Evolutionary conservation across 2,888 invertebrate species (phyloP), one percentile per base, ranked within the genome.

Genomic region (Nematopogon swammerdamellus): DNA sequence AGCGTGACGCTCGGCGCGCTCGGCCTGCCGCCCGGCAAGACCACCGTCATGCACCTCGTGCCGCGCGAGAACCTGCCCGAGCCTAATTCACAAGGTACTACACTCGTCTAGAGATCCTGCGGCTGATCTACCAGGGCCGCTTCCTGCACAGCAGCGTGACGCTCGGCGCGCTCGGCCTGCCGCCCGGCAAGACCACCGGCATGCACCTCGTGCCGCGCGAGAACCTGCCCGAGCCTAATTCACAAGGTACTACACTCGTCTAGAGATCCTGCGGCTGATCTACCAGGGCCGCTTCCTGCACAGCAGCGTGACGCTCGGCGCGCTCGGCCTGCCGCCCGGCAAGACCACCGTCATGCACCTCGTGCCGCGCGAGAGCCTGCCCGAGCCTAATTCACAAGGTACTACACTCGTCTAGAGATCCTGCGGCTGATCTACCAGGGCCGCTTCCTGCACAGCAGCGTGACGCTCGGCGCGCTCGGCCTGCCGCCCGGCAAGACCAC

Each of bases 321-420:
- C 98, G 64, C 87, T 99, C 67, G 96, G 97, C 68, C 87, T 99
- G 77, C 95, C 96, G 58, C 87, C 92, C 63, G 97, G 97, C 62
- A 97, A 96, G 81, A 98, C 97, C 66, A 97, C 97, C 69, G 98
- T 99, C 71, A 99, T 99, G 98, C 99, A 99, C 84, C 89, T 99
- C 67, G 98, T 99, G 74, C 97, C 98, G 61, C 87, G 98, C 81
- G 99, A 99, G 82, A 97, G 96, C 79, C 84, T 99, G 76, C 98
- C 98, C 65, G 98, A 98, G 84, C 98, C 98, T 65, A 98, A 97
- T 83, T 95, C 94, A 64, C 94, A 94, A 86, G 94, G 94, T 94
- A 75, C n/a, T n/a, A n/a, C n/a, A n/a, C n/a, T n/a, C n/a, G n/a
- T n/a, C n/a, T n/a, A n/a, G n/a, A n/a, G n/a, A n/a, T n/a, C n/a